Base-by-base conservation (phyloP, 2,113 vertebrate genomes). In the Carassius carassius region DNA sequence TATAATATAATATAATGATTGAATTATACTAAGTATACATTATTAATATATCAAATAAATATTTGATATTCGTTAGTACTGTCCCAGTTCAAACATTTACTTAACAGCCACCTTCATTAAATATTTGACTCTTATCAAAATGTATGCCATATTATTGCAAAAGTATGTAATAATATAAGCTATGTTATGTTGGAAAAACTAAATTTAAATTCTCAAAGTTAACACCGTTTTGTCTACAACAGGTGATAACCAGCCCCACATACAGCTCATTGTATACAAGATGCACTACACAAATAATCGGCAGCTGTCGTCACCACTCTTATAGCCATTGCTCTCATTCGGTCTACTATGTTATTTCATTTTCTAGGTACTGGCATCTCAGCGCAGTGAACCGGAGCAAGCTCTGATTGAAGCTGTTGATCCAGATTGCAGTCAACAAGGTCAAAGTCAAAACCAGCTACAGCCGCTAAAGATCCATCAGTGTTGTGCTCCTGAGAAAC, bases 381-480 rank as follows among this genome's bases (percentile, higher is more conserved):
- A 10, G 62, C 25, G 78, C 78, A 7, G 62, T 49, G 62, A 81
- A 65, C 41, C 62, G 14, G 9, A 10, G 41, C 23, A 5, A 67
- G 62, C 62, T 29, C 16, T 67, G 78, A 81, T 51, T 81, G 78
- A 81, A 81, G 78, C 14, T 4, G 49, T 51, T 51, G 49, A 51
- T 51, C 49, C 49, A 51, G 49, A 51, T 16, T 51, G 49, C 19
- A 32, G 74, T 49, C 74, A 76, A 76, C 62, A 81, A 51, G 49
- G 49, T 51, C 49, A 51, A 67, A 67, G 62, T 81, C 62, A 81
- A 81, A 81, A 51, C 60, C 78, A 81, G 62, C 35, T 49, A 80
- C 2, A 21, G 51, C 19, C 8, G 58, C 19, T 60, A 62, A 81
- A 44, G 58, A 63, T 63, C 4, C 51, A 76, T 54, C 16, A 54